Evolutionary conservation across 2,888 invertebrate species (phyloP), one percentile per base, ranked within the genome.

Genomic region (Melanchra persicariae): DNA sequence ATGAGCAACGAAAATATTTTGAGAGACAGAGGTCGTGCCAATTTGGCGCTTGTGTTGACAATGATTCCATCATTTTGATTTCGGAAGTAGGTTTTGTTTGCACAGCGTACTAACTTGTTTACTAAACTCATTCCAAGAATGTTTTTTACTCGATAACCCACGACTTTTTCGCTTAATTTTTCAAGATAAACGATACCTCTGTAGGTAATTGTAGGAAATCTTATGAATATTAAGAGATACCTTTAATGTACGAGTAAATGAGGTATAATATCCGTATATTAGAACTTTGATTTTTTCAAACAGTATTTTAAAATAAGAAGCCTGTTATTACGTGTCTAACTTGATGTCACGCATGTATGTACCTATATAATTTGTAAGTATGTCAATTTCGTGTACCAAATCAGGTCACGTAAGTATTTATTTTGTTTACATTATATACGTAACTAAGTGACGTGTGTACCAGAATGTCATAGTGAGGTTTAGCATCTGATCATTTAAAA

Each of bases 1-100:
- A 40, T 57, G 62, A 70, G 59, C 66, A 49, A 37, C 52, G 67
- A 24, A 61, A 64, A 65, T 57, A 40, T 74, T 84, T 66, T 59
- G 15, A 60, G 34, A 58, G 72, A 76, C 55, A 68, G 60, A 60
- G 81, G 26, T 70, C 77, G 1, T 24, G 47, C 1, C 19, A 45
- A 24, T 60, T 49, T 81, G 74, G 81, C 2, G 54, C 34, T 60
- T 52, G 37, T 40, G 26, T 70, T 69, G 57, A 65, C 55, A 76
- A 49, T 72, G 51, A 74, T 72, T 72, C 37, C 47, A 40, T n/a
- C 62, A 71, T 70, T 71, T 55, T 60, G 12, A 64, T 54, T 58
- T 55, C 15, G 24, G n/a, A 67, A 61, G 24, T 47, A 12, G 22
- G 9, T 49, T 54, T 54, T 61, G 45, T 4, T 12, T 26, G 55